Evolutionary conservation across 2,888 invertebrate genomes (phyloP), one percentile per base, ranked within the genome.

Genomic region (Platynereis dumerilii): DNA sequence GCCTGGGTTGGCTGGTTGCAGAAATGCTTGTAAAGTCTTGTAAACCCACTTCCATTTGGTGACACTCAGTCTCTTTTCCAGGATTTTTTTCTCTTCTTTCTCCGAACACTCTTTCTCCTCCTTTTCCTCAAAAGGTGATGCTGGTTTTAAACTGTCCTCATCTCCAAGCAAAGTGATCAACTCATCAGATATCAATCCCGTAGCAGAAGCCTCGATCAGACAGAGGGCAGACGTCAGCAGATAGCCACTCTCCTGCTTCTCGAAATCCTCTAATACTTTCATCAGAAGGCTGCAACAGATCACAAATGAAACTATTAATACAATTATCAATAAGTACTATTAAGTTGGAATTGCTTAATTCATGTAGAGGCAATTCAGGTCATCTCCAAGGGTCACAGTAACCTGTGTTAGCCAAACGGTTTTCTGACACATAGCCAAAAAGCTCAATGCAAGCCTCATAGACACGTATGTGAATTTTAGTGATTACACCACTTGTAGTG

Each of bases 111-210:
- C 69, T 24, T 59, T 55, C 61, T 63, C 65, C 53, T 69, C 69
- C 75, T 82, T 82, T 67, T 82, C 82, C 69, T 81, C 80, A 72
- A 76, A 81, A 15, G 80, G 80, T 56, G 80, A 78, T 0, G 82
- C 80, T 28, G 79, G 79, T 72, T 75, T 76, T 2, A 81, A 72
- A 44, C 72, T 73, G 20, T 72, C 74, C 53, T 78, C 78, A 60
- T 78, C 45, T 20, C 76, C 78, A 15, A 82, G 71, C 45, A 82
- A 74, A 44, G 74, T 70, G 57, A 78, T 64, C 17, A 82, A 69
- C 59, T 81, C 81, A 7, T 71, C 68, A 69, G 80, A 78, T 58
- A 79, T 70, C 26, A 82, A 75, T 2, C 82, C 82, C 3, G 79
- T 75, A 20, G 77, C 74, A 22, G 81, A 81, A 12, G 78, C 78